A percentile compares a stretch with the other conserved stretches of the same genome.
Conservation (phyloP, 2,888 invertebrate genomes). For the Orchesella flavescens region DNA sequence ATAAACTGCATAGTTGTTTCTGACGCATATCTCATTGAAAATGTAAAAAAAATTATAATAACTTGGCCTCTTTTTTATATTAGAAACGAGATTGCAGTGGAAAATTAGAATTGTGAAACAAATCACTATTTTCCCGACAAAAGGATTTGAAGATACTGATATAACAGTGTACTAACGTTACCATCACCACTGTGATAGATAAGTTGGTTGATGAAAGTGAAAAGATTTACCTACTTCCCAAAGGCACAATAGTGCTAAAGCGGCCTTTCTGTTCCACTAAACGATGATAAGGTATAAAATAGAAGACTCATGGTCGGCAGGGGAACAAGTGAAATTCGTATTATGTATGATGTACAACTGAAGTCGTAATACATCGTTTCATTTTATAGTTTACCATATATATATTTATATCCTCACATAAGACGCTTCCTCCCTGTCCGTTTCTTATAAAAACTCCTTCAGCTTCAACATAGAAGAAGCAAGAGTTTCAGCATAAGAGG, state of each 20-base stretch:
- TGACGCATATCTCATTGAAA: background rate
- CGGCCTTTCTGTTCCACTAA: constrained; percentile 51
- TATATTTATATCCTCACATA: background rate
- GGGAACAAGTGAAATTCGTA: constrained; percentile 37
- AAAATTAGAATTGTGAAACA: background rate
- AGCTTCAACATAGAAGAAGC: background rate
- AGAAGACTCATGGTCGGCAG: constrained; percentile 50
- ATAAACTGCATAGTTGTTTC: too few species aligned
- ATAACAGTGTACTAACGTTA: background rate
- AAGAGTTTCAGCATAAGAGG: background rate
- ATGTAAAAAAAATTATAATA: too few species aligned
- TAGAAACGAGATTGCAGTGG: background rate
- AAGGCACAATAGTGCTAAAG: constrained; percentile 57
- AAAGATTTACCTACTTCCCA: constrained; percentile 65
- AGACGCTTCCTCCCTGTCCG: background rate
- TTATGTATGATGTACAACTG: constrained; percentile 4
- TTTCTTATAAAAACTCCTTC: constrained; percentile 2
- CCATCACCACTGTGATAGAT: constrained; percentile 50
- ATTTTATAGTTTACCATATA: background rate
- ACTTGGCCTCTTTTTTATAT: background rate
- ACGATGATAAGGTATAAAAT: constrained; percentile 61
- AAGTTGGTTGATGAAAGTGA: constrained; percentile 63
- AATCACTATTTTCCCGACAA: background rate
- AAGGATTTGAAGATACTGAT: background rate
- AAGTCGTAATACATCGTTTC: constrained; percentile 13